A percentile compares a stretch with the other conserved stretches of the same genome.
Evolutionary conservation across 2,888 invertebrate genomes (phyloP).

Genomic region (Magallana nippona): DNA sequence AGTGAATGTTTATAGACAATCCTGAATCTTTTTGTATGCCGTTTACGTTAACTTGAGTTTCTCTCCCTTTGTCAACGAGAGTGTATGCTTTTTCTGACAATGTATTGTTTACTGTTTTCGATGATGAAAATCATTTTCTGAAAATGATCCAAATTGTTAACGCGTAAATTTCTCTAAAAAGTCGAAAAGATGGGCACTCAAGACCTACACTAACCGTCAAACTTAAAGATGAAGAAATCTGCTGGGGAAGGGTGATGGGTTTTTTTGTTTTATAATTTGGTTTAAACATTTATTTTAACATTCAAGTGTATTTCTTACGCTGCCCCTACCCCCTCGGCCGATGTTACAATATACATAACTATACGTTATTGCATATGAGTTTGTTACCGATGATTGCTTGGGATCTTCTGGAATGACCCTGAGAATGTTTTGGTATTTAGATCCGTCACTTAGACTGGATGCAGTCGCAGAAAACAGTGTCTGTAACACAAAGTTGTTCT

Average conservation of each 20-base stretch:
- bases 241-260: no score
- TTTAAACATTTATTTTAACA: no score
- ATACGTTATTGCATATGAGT: neutral
- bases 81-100: neutral
- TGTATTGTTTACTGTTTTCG: neutral
- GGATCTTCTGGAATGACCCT: conserved; percentile 58
- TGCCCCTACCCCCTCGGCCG: no score
- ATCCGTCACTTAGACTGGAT: conserved; percentile 45
- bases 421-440: conserved; percentile 55
- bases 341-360: neutral
- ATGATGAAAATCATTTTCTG: conserved; percentile 33
- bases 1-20: neutral
- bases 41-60: neutral
- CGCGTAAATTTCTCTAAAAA: no score
- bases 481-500: conserved; percentile 48
- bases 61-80: neutral
- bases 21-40: neutral
- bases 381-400: conserved; percentile 55
- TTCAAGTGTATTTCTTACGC: neutral
- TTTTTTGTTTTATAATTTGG: no score
- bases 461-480: conserved; percentile 57
- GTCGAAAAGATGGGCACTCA: neutral
- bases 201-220: no score
- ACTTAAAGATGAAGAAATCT: no score
- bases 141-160: no score